Evolutionary conservation across 2,888 invertebrate genomes (phyloP).

Genomic region (Yponomeuta plumbellus): DNA sequence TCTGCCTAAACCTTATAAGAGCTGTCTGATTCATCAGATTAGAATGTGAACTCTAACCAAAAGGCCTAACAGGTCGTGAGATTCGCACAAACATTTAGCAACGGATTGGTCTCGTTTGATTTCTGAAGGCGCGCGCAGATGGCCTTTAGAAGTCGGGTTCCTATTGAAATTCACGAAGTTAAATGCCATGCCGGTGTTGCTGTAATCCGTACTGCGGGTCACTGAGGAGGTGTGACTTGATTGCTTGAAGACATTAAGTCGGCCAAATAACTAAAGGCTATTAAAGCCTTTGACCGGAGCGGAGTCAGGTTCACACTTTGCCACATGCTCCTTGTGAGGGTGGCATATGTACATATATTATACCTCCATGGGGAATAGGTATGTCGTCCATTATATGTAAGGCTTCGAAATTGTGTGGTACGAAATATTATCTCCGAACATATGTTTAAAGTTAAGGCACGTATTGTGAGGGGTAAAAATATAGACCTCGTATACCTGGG

Average conservation of each 20-base stretch:
- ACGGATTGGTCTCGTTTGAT: slow-evolving; percentile 9
- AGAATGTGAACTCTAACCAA: slow-evolving; percentile 10
- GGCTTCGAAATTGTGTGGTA: not conserved
- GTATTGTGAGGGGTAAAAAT: not conserved
- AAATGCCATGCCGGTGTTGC: slow-evolving; percentile 13
- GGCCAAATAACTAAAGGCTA: not conserved
- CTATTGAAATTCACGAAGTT: slow-evolving; percentile 7
- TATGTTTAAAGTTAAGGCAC: not conserved
- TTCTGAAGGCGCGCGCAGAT: slow-evolving; percentile 6
- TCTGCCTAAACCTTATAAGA: not conserved
- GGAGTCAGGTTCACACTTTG: not conserved
- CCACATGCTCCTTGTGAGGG: not conserved
- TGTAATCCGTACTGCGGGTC: not conserved
- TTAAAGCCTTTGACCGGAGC: not conserved
- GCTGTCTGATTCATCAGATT: not conserved
- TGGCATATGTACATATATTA: no score
- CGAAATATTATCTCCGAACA: not conserved
- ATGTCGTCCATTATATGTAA: not conserved
- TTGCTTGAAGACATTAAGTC: not conserved
- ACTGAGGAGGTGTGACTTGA: not conserved
- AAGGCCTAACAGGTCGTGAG: slow-evolving; percentile 11
- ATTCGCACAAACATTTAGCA: slow-evolving; percentile 13
- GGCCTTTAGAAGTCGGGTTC: slow-evolving; percentile 10
- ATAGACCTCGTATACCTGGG: no score
- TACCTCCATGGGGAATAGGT: not conserved